A percentile compares a stretch with the other conserved stretches of the same genome.
phyloP scores from a whole-genome alignment of 2,888 invertebrate species.

The Leuctra nigra region DNA sequence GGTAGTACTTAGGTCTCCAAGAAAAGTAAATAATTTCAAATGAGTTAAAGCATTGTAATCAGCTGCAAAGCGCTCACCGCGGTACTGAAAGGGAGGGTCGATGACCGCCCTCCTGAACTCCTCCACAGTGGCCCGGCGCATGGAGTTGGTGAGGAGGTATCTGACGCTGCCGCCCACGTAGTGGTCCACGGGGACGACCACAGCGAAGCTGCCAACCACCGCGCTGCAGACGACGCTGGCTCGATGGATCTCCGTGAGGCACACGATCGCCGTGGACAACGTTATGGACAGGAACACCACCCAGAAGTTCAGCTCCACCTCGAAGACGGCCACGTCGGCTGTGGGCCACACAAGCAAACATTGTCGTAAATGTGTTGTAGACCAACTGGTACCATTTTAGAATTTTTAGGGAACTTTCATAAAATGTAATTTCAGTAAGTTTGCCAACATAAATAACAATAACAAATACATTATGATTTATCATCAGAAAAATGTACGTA shows the following conservation, averaged over 20 bases:
- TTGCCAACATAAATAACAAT: too few relatives aligned
- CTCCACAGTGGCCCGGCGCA: conserved; percentile 50
- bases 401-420: too few relatives aligned
- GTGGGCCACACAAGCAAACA: too few relatives aligned
- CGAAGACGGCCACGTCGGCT: conserved; percentile 42
- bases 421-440: too few relatives aligned
- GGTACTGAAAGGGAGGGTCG: conserved; percentile 52
- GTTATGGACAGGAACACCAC: conserved; percentile 48
- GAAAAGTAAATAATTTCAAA: too few relatives aligned
- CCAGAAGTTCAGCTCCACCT: conserved; percentile 57
- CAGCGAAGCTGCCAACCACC: conserved; percentile 56
- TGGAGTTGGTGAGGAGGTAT: conserved; percentile 58
- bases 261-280: conserved; percentile 44
- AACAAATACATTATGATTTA: too few relatives aligned
- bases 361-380: too few relatives aligned
- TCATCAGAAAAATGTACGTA: too few relatives aligned
- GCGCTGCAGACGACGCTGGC: conserved; percentile 57
- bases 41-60: too few relatives aligned
- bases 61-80: conserved; percentile 46
- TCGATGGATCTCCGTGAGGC: conserved; percentile 45
- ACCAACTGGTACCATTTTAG: too few relatives aligned
- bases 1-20: too few relatives aligned
- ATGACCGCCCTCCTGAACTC: conserved; percentile 53
- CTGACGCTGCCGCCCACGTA: conserved; percentile 58
- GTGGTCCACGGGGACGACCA: conserved; percentile 56